phyloP scores from a whole-genome alignment of 1,140 invertebrate genomes.

The Andricus grossulariae region DNA sequence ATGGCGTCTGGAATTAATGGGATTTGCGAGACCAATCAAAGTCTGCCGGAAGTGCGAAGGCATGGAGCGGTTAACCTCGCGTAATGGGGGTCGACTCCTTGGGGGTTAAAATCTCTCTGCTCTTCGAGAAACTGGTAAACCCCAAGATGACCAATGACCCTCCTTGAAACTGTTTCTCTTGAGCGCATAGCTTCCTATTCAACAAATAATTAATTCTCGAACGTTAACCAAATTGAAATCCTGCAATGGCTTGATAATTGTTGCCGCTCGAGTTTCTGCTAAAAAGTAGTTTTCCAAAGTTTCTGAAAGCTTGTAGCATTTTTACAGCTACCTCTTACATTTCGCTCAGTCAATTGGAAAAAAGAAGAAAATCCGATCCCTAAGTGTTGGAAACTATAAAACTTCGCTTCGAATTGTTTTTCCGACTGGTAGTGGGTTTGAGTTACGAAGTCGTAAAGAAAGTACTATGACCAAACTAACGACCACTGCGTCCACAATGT shows the following conservation, averaged over 20 bases:
- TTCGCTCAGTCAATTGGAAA: not conserved
- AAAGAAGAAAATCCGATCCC: slow-evolving; percentile 25
- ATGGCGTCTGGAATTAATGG: slow-evolving; percentile 65
- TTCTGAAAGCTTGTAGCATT: no score
- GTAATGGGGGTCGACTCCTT: slow-evolving; percentile 71
- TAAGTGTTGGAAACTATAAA: slow-evolving; percentile 39
- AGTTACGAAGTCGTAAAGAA: slow-evolving; percentile 53
- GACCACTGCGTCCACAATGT: slow-evolving; percentile 39
- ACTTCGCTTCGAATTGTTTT: slow-evolving; percentile 44
- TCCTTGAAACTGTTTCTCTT: slow-evolving; percentile 18
- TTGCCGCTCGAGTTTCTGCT: no score
- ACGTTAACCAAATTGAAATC: not conserved
- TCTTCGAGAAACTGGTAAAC: slow-evolving; percentile 25
- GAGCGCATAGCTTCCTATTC: not conserved
- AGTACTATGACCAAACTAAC: slow-evolving; percentile 42
- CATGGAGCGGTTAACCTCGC: slow-evolving; percentile 70
- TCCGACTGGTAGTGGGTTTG: slow-evolving; percentile 7
- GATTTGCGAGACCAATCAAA: slow-evolving; percentile 71
- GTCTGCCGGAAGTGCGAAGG: slow-evolving; percentile 67
- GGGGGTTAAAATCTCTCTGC: slow-evolving; percentile 53
- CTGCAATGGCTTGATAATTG: not conserved
- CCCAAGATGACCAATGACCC: slow-evolving; percentile 29
- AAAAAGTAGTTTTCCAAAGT: not conserved
- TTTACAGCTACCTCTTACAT: not conserved
- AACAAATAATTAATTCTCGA: not conserved